Conservation (phyloP, 2,797 vertebrate species). For the Todus mexicanus region DNA sequence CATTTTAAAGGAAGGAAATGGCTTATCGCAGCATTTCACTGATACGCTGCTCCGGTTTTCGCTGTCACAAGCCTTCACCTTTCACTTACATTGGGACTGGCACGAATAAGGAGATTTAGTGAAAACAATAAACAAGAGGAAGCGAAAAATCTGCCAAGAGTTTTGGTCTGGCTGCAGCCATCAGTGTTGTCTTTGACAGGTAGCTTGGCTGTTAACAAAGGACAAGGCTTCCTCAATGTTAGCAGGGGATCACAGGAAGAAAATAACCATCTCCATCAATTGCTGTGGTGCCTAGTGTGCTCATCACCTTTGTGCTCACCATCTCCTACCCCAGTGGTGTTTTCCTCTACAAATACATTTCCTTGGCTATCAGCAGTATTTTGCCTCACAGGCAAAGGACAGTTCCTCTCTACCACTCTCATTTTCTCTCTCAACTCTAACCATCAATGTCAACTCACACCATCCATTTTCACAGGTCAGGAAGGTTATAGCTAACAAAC, state of each 20-base stretch:
- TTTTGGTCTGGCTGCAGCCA: not conserved
- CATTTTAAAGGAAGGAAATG: conserved; percentile 60
- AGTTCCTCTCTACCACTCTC: not conserved
- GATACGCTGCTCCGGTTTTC: not conserved
- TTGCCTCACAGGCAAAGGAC: not conserved
- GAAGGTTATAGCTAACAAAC: not conserved
- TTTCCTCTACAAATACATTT: not conserved
- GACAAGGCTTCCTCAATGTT: not conserved
- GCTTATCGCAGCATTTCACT: conserved; percentile 13
- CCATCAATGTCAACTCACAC: not conserved
- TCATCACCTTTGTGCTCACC: not conserved
- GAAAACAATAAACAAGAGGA: conserved; percentile 55
- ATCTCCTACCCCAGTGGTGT: not conserved
- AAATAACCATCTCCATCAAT: not conserved
- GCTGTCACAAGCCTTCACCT: conserved; percentile 60
- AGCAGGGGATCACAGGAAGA: not conserved
- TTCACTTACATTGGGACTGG: conserved; percentile 44
- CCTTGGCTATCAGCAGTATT: not conserved
- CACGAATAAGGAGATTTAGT: not conserved
- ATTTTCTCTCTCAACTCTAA: not conserved
- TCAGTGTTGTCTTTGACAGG: not conserved
- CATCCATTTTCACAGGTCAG: not conserved
- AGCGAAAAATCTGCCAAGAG: not conserved
- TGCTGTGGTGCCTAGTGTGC: not conserved
- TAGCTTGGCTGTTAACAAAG: not conserved